Base-by-base conservation (phyloP, 2,888 invertebrate genomes). In the Tenthredo mesomela region DNA sequence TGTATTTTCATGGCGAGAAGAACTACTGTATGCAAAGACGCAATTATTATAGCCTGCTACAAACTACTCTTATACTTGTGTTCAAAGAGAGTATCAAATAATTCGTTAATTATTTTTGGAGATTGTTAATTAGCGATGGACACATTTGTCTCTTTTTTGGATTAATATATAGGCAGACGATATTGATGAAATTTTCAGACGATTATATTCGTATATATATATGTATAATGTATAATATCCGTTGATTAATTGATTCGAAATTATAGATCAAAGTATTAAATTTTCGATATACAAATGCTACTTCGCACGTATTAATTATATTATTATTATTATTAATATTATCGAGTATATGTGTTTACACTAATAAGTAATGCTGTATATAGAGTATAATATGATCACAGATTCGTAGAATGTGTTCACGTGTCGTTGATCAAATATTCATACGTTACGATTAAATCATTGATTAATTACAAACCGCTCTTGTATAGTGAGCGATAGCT, bases 381-480 rank as follows among this genome's bases (percentile, higher is more conserved):
- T 5, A 18, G 25, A n/a, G n/a, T n/a, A n/a, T n/a, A n/a, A n/a
- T 70, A 33, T 25, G 70, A 70, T n/a, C 18, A 29, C 9, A n/a
- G 37, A 37, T 70, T 37, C 33, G 25, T 25, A 25, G 61, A 61
- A 61, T 61, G 61, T 61, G 71, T 71, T 71, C 71, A 71, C 71
- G 71, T 21, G 71, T 71, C 40, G 71, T 71, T 71, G 43, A 71
- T 71, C 40, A 40, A 71, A 71, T 71, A 71, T 71, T 71, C 71
- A 71, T 71, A 4, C 67, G 67, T 37, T 71, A 40, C 10, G 71
- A 71, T 40, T 71, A 29, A 71, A 71, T 71, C 71, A 71, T 71
- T 71, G 40, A 71, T 71, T 71, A 71, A 71, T 71, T 43, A 70
- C 70, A 9, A 37, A 37, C 33, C 67, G 29, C 15, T 67, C 29